phyloP scores from a whole-genome alignment of 2,797 vertebrate genomes.

The Centropyge bicolor region DNA sequence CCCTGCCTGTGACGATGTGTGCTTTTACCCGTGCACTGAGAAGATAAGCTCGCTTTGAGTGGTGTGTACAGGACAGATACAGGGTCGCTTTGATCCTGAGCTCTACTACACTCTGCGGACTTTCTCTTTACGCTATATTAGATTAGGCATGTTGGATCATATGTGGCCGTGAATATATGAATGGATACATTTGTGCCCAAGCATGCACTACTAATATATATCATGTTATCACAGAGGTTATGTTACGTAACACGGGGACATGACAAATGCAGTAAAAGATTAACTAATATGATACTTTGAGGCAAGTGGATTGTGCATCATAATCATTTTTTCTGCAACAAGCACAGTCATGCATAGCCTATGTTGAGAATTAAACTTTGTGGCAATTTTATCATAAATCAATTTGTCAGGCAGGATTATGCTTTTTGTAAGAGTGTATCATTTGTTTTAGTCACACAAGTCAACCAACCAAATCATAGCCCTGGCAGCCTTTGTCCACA shows the following conservation, averaged over 20 bases:
- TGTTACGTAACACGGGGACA: conserved; percentile 20
- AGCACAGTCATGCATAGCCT: background rate
- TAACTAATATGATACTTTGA: conserved; percentile 3
- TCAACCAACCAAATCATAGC: conserved; percentile 9
- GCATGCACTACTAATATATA: conserved; percentile 19
- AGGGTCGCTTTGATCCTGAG: conserved; percentile 63
- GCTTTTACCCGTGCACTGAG: conserved; percentile 66
- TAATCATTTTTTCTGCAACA: background rate
- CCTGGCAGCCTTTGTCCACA: conserved; percentile 30
- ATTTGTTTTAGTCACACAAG: conserved; percentile 32
- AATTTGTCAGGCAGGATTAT: background rate
- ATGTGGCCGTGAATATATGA: conserved; percentile 47
- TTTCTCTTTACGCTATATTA: conserved; percentile 34
- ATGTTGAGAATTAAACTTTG: background rate
- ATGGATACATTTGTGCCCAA: conserved; percentile 28
- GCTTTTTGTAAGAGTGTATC: conserved; percentile 4
- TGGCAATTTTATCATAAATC: background rate
- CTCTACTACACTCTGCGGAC: conserved; percentile 49
- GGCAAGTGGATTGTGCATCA: background rate
- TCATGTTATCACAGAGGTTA: conserved; percentile 18
- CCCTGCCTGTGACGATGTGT: conserved; percentile 60
- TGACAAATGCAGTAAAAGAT: conserved; percentile 18
- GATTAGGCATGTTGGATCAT: conserved; percentile 38
- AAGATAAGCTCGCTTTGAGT: conserved; percentile 77
- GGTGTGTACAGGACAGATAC: conserved; percentile 74